Percentiles rank a stretch among this genome's conserved stretches.
These are phyloP conservation scores for Meandrusa payeni DNA, from an alignment of 2,888 invertebrate species.

Conservation along the genomic window DNA sequence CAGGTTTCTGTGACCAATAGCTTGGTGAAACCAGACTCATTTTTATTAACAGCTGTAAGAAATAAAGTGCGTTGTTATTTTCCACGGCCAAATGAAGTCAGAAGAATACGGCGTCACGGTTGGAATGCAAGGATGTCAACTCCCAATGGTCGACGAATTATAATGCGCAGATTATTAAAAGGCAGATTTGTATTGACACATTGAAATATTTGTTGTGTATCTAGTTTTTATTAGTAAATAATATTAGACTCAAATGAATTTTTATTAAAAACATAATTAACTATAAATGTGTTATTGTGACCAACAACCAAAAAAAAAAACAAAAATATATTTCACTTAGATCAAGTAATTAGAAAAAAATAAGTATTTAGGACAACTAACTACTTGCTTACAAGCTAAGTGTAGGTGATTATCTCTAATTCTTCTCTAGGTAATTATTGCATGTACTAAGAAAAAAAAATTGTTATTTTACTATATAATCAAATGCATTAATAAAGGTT, in stretches of 20 bases:
- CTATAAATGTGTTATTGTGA: too few relatives aligned
- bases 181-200: conserved; percentile 86
- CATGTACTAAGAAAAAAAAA: too few relatives aligned
- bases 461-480: too few relatives aligned
- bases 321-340: conserved; percentile 13
- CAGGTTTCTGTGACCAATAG: conserved; percentile 37
- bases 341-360: too few relatives aligned
- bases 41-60: conserved; percentile 53
- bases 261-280: conserved; percentile 18
- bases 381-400: too few relatives aligned
- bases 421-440: too few relatives aligned
- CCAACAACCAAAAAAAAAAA: conserved; percentile 20
- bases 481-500: too few relatives aligned
- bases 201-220: conserved; percentile 47
- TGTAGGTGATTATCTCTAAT: too few relatives aligned
- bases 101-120: conserved; percentile 85
- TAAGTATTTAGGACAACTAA: too few relatives aligned
- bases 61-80: conserved; percentile 84
- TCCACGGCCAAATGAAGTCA: conserved; percentile 87
- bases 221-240: conserved; percentile 22
- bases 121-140: conserved; percentile 86
- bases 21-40: conserved; percentile 54
- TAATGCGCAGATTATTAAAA: conserved; percentile 89
- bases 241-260: conserved; percentile 18
- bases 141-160: conserved; percentile 82